Evolutionary conservation across 2,888 invertebrate species (phyloP).

Genomic region (Dichetophora obliterata): DNA sequence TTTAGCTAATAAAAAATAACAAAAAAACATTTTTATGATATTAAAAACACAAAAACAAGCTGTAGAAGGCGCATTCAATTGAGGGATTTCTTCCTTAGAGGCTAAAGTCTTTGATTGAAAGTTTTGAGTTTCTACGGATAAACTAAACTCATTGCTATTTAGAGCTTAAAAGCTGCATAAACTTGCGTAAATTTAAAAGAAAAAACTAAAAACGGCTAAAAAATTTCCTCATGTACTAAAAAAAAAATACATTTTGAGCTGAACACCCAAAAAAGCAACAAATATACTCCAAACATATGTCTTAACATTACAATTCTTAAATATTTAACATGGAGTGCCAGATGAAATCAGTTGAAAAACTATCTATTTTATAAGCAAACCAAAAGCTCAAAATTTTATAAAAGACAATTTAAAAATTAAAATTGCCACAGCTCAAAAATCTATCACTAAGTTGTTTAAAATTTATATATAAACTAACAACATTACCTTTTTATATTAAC

Average conservation of each 20-base stretch:
- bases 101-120: slow-evolving; percentile 40
- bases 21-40: slow-evolving; percentile 24
- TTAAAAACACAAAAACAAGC: background rate
- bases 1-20: slow-evolving; percentile 18
- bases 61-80: no score
- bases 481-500: background rate
- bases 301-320: background rate
- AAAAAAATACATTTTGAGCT: background rate
- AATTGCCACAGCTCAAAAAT: background rate
- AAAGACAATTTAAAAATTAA: background rate
- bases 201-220: background rate
- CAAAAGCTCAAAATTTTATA: background rate
- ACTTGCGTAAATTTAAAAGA: background rate
- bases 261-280: background rate
- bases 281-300: background rate
- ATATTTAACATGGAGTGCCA: background rate
- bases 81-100: background rate
- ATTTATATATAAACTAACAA: background rate
- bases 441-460: background rate
- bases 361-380: background rate
- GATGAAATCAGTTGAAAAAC: background rate
- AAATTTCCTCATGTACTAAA: background rate
- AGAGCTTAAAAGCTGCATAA: slow-evolving; percentile 42
- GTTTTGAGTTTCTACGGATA: background rate
- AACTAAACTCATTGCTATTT: slow-evolving; percentile 36